These are phyloP conservation scores for Molorchus minor DNA, from an alignment of 2,888 invertebrate species.

Conservation along the genomic window DNA sequence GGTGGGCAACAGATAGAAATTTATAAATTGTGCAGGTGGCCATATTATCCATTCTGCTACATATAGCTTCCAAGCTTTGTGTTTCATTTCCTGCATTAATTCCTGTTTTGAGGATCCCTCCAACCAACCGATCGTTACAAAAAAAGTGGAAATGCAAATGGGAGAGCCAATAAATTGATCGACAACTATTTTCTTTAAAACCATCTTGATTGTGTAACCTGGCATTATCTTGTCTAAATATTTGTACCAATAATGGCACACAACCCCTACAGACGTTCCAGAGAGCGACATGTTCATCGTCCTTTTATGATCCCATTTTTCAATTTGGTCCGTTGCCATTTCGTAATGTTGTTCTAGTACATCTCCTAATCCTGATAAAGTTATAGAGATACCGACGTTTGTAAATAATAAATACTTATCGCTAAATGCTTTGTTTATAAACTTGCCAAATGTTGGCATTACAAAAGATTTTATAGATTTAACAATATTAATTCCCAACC, in stretches of 20 bases:
- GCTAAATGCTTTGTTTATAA: slow-evolving; percentile 65
- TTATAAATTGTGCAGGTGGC: slow-evolving; percentile 93
- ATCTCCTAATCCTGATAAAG: slow-evolving; percentile 82
- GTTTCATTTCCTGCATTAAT: slow-evolving; percentile 73
- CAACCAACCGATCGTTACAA: slow-evolving; percentile 77
- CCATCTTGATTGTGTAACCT: slow-evolving; percentile 72
- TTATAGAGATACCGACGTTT: slow-evolving; percentile 80
- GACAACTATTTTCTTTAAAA: slow-evolving; percentile 79
- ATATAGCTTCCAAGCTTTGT: slow-evolving; percentile 82
- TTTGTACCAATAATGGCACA: slow-evolving; percentile 89
- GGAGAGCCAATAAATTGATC: slow-evolving; percentile 90
- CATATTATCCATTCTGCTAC: slow-evolving; percentile 90
- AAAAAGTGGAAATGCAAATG: slow-evolving; percentile 78
- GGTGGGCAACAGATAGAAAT: slow-evolving; percentile 87
- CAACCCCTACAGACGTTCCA: slow-evolving; percentile 79
- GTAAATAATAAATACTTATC: slow-evolving; percentile 78
- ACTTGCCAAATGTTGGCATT: slow-evolving; percentile 12
- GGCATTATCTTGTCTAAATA: slow-evolving; percentile 77
- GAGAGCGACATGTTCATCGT: slow-evolving; percentile 81
- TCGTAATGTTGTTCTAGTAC: slow-evolving; percentile 83
- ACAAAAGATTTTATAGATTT: neutral
- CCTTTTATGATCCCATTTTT: slow-evolving; percentile 69
- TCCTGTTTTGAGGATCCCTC: slow-evolving; percentile 71
- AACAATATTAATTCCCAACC: neutral
- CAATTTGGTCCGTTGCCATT: slow-evolving; percentile 66